Base-by-base conservation (phyloP, 2,888 invertebrate genomes). In the Rhamphomyia laevipes region DNA sequence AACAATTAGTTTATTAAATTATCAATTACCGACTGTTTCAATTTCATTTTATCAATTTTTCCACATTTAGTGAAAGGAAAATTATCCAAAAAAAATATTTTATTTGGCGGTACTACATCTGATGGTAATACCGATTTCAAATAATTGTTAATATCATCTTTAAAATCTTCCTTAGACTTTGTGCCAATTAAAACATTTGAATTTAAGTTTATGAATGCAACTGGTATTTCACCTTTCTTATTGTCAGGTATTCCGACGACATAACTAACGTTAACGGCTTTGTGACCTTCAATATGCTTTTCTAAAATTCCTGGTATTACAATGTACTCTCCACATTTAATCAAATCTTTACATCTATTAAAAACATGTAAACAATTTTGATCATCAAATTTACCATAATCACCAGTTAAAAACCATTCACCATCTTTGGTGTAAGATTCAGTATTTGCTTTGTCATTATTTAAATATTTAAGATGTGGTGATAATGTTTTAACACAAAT, bases 141-240 rank as follows among this genome's bases (percentile, higher is more conserved):
- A 48, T 44, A 48, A 11, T 17, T 11, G 6, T 16, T 11, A 40
- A 48, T 27, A 17, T 30, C 31, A 6, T 31, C 16, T 30, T 21
- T 43, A n/a, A 48, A 35, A 31, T 17, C 2, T 1, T 40, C 40
- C 6, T 6, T 4, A 7, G 23, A 4, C 9, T 27, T 27, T 2
- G 5, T 2, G 9, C 9, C 9, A 27, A 7, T 27, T 27, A 9
- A 7, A 27, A 27, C 5, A 27, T 27, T 27, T 6, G 23, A 4
- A 6, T 7, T 27, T 27, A 27, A 9, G 4, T 27, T 9, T 7
- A 27, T 27, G 9, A 27, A 27, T 27, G 23, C 9, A 7, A 38
- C 33, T 3, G 52, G 45, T 13, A 52, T 27, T 45, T 51, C 49
- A 2, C 52, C 49, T 10, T 45, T 51, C 12, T 4, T 40, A 4